Evolutionary conservation across 2,888 invertebrate genomes (phyloP).

Genomic region (Scotopteryx bipunctaria): DNA sequence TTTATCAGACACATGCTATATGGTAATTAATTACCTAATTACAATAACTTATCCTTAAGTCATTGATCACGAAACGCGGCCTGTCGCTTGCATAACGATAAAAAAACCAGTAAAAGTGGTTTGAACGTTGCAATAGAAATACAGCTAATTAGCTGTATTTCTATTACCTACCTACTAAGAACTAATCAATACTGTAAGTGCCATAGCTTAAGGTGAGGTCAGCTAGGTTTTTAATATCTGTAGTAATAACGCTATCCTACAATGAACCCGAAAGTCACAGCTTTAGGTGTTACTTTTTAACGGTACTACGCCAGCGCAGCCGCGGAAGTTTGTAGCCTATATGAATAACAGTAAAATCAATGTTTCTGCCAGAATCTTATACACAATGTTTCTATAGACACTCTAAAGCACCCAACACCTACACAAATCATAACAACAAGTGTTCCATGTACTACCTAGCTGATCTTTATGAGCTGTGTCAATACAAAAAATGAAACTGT

Average conservation of each 20-base stretch:
- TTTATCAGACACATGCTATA: conserved; percentile 58
- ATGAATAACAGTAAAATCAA: too few species aligned
- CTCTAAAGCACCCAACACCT: too few species aligned
- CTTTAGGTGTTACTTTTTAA: too few species aligned
- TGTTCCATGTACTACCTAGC: background rate
- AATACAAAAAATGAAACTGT: conserved; percentile 4
- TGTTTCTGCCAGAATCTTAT: too few species aligned
- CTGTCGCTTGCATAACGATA: conserved; percentile 60
- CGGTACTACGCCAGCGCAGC: too few species aligned
- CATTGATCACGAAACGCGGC: conserved; percentile 73
- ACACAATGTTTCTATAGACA: too few species aligned
- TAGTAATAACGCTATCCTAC: too few species aligned
- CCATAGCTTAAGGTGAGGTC: background rate
- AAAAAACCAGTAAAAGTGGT: conserved; percentile 63
- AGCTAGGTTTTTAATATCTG: background rate
- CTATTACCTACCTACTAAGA: too few species aligned
- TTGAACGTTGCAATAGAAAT: conserved; percentile 49
- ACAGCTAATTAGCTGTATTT: conserved; percentile 42
- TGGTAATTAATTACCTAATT: conserved; percentile 75
- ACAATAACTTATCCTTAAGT: conserved; percentile 71
- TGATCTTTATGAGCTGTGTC: background rate
- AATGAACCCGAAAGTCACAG: too few species aligned
- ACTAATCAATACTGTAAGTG: conserved; percentile 23
- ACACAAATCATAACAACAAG: too few species aligned
- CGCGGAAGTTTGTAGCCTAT: too few species aligned